A percentile compares a stretch with the other conserved stretches of the same genome.
phyloP scores from a whole-genome alignment of 2,797 vertebrate species.

The Uromys caudimaculatus region DNA sequence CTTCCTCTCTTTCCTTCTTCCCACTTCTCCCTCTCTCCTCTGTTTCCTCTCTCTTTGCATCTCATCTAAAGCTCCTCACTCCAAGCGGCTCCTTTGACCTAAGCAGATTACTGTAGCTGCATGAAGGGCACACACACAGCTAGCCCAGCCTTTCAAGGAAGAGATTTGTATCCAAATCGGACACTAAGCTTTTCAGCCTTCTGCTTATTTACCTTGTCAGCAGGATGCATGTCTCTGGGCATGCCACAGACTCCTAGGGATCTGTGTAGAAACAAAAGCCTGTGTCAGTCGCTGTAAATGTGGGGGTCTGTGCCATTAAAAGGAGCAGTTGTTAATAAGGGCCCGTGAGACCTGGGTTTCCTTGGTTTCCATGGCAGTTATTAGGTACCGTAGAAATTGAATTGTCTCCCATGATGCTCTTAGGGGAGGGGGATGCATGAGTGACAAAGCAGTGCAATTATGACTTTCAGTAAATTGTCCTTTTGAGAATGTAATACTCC shows the following conservation, averaged over 20 bases:
- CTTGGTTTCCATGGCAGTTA: slow-evolving; percentile 90
- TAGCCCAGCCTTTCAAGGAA: slow-evolving; percentile 87
- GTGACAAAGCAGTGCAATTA: slow-evolving; percentile 81
- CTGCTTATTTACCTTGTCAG: slow-evolving; percentile 90
- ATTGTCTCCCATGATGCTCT: slow-evolving; percentile 86
- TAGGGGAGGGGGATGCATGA: slow-evolving; percentile 78
- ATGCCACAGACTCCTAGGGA: slow-evolving; percentile 78
- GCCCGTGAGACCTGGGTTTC: slow-evolving; percentile 86
- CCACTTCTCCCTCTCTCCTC: not conserved
- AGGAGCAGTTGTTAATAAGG: slow-evolving; percentile 85
- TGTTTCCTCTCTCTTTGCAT: not conserved
- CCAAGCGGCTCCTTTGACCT: slow-evolving; percentile 88
- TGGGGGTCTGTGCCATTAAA: slow-evolving; percentile 83
- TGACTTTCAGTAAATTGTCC: slow-evolving; percentile 79
- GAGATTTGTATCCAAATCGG: slow-evolving; percentile 95
- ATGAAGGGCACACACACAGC: slow-evolving; percentile 84
- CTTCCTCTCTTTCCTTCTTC: not conserved
- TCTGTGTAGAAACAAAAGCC: slow-evolving; percentile 79
- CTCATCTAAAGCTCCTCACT: slow-evolving; percentile 75
- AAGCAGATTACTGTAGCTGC: slow-evolving; percentile 92
- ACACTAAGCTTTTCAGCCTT: slow-evolving; percentile 92
- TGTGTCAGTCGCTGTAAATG: slow-evolving; percentile 81
- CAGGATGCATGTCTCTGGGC: slow-evolving; percentile 82
- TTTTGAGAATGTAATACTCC: slow-evolving; percentile 73
- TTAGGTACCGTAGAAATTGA: slow-evolving; percentile 89